Base-by-base conservation (phyloP, 2,888 invertebrate species). In the Hermaeophaga mercurialis region DNA sequence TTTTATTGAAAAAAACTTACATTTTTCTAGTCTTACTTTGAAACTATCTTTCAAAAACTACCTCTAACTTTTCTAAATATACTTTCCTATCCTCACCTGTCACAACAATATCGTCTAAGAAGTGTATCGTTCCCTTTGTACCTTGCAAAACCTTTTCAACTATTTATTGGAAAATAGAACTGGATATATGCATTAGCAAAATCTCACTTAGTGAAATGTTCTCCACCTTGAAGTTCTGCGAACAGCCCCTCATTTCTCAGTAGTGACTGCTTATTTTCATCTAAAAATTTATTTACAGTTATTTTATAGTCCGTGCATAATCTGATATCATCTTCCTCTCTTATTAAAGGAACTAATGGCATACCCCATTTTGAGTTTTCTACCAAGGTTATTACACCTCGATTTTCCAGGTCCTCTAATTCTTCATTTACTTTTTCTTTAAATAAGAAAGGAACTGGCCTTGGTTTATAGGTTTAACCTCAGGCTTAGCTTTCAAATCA, bases 61-160 rank as follows among this genome's bases (percentile, higher is more conserved):
- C 31, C 18, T 48, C 33, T n/a, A 43, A 45, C 38, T 55, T 55
- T 15, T 41, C 33, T 36, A 48, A 43, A 26, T 55, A 44, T 22
- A 34, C 47, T 8, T 48, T 12, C 8, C 48, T 39, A 18, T 47
- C 36, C 12, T 19, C 8, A 15, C 48, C 55, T 9, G 55, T 55
- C n/a, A 54, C 43, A 4, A 55, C 41, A 14, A 55, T 55, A 33
- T 55, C 55, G 44, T 55, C 55, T 22, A 55, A 31, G 18, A 55
- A 55, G 8, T 48, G 48, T 17, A 55, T 55, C 2, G 22, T 22
- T 5, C 39, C 39, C 9, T 1, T 7, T 12, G 26, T 14, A 11
- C 43, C 43, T 24, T 12, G 14, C 12, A 26, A 24, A 11, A 43
- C 24, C 12, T 43, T 43, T 26, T 43, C 43, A 1, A 43, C 22